Conservation (phyloP, 1,140 invertebrate genomes). For the Charaxes varanes region DNA sequence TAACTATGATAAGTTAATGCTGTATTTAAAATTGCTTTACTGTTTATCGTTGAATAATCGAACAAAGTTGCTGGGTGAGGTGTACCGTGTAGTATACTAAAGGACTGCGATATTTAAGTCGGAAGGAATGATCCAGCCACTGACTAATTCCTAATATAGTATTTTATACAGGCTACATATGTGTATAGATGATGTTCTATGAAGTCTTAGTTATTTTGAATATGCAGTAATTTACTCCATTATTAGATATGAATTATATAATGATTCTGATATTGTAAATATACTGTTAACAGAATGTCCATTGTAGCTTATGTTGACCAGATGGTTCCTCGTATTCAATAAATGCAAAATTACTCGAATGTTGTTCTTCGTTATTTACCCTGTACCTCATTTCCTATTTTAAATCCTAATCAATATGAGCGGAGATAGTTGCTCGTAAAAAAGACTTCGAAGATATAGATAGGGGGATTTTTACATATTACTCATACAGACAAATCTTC, state of each 20-base stretch:
- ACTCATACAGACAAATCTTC: no score
- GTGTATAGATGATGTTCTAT: slow-evolving; percentile 63
- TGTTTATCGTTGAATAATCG: slow-evolving; percentile 50
- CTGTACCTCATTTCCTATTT: no score
- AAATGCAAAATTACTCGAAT: slow-evolving; percentile 68
- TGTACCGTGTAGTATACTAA: slow-evolving; percentile 7
- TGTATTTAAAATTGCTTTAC: slow-evolving; percentile 65
- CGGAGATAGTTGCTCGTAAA: no score
- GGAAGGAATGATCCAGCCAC: slow-evolving; percentile 25
- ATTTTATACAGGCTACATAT: slow-evolving; percentile 63
- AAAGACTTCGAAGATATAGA: no score
- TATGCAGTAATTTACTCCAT: slow-evolving; percentile 66
- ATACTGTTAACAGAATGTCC: slow-evolving; percentile 72
- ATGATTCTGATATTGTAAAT: slow-evolving; percentile 70
- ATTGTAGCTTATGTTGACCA: slow-evolving; percentile 73
- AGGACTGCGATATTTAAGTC: slow-evolving; percentile 13
- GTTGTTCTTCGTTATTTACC: slow-evolving; percentile 27
- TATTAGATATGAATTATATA: slow-evolving; percentile 63
- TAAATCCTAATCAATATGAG: no score
- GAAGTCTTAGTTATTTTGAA: slow-evolving; percentile 67
- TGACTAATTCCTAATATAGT: slow-evolving; percentile 47
- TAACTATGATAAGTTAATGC: slow-evolving; percentile 43
- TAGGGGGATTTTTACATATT: no score
- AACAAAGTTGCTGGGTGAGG: slow-evolving; percentile 54
- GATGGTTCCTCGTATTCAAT: slow-evolving; percentile 72